Base-by-base conservation (phyloP, 2,797 vertebrate species). In the Heliangelus exortis region DNA sequence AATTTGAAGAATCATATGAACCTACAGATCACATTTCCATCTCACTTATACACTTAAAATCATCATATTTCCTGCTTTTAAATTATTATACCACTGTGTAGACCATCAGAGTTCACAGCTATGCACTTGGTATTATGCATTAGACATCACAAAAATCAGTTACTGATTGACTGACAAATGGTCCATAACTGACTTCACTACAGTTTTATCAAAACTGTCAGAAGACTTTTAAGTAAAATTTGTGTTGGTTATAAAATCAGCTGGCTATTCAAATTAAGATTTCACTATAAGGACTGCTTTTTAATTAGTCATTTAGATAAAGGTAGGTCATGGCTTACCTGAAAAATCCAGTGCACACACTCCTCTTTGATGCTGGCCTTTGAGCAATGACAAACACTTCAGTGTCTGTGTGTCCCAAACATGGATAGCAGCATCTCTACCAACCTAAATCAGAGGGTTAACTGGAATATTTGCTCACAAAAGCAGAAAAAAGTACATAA, bases 271-370 rank as follows among this genome's bases (percentile, higher is more conserved):
- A 29, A 50, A 80, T 11, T 39, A 66, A 67, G 25, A 34, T 51
- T n/a, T 48, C 29, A 43, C 47, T 26, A 23, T 26, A 77, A 87
- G 5, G 15, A 45, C 0, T 81, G 41, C 21, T 62, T 81, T 85
- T 68, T 54, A 80, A 74, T 74, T 57, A 22, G 31, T 33, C 2
- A 4, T 67, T 94, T 74, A 73, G 28, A 65, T 39, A 79, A 71
- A 58, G 6, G 7, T 5, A 34, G 33, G 19, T 26, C 66, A 78
- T n/a, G 39, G 19, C 84, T 95, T 94, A 99, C 99, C 99, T 96
- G 99, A 99, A 94, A 99, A 99, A 93, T 99, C 99, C 34, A 99
- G 97, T 0, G 99, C 98, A 78, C 99, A 99, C 47, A 99, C 99
- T 41, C 99, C 99, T 94, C 97, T 98, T 94, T 98, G 98, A 94